These are phyloP conservation scores for Cheirogaleus major DNA, from an alignment of 2,797 vertebrate genomes.

Conservation along the genomic window DNA sequence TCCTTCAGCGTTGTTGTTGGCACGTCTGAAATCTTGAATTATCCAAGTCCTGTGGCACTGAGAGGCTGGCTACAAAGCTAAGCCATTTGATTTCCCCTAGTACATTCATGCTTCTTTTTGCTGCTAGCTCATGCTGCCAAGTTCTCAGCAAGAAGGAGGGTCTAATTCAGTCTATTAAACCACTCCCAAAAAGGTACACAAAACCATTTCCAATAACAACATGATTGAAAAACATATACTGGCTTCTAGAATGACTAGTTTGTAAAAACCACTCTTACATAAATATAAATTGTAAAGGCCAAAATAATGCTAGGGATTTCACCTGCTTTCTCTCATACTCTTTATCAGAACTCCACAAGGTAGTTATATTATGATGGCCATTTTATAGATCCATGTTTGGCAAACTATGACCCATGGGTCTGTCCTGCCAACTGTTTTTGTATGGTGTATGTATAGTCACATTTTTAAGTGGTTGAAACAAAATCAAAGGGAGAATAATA, in stretches of 20 bases:
- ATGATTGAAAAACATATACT: neutral
- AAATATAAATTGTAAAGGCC: neutral
- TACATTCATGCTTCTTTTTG: neutral
- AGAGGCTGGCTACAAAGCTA: neutral
- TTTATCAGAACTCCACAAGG: neutral
- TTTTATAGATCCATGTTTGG: neutral
- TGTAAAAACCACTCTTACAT: neutral
- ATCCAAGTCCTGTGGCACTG: neutral
- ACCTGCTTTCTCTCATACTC: neutral
- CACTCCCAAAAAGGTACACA: neutral
- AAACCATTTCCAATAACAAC: neutral
- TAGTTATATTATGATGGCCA: neutral
- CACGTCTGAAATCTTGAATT: conserved; percentile 33
- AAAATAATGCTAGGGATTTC: neutral
- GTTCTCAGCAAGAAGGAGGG: neutral
- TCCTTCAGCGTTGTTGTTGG: neutral
- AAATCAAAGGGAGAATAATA: neutral
- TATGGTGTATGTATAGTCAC: neutral
- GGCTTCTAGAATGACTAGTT: neutral
- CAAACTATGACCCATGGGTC: neutral
- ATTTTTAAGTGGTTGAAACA: neutral
- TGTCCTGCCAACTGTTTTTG: neutral
- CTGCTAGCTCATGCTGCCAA: neutral
- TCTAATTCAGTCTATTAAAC: neutral
- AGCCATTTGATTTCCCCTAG: neutral